A percentile compares a stretch with the other conserved stretches of the same genome.
These are phyloP conservation scores for Ceyx margarethae DNA, from an alignment of 2,113 vertebrate genomes.

Conservation along the genomic window DNA sequence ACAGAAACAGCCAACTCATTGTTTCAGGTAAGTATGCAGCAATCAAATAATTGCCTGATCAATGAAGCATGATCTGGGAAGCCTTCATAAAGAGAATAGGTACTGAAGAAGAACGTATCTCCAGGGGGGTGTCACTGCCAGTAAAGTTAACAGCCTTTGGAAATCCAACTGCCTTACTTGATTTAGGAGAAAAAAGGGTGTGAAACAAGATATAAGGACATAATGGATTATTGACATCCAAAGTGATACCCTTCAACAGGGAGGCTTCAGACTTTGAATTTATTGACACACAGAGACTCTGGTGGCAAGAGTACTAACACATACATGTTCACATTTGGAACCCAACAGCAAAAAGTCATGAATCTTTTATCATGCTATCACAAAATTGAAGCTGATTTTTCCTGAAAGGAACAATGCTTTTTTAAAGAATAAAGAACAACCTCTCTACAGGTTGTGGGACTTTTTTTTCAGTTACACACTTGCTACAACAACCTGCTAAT, in stretches of 20 bases:
- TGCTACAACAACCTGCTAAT: neutral
- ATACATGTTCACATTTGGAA: neutral
- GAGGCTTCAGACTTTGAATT: conserved; percentile 11
- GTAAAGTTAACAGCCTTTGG: conserved; percentile 32
- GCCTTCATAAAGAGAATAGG: conserved; percentile 63
- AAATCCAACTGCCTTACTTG: neutral
- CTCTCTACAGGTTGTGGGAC: neutral
- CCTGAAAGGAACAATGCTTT: neutral
- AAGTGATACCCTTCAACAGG: conserved; percentile 28
- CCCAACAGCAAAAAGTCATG: neutral
- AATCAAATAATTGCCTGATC: conserved; percentile 70
- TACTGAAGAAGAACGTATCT: conserved; percentile 26
- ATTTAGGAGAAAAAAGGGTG: conserved; percentile 40
- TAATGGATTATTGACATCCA: conserved; percentile 18
- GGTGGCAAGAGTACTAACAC: neutral
- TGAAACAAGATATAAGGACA: conserved; percentile 18
- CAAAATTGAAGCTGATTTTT: neutral
- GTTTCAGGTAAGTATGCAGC: conserved; percentile 49
- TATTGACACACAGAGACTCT: neutral
- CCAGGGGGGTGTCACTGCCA: neutral
- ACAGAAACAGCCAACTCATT: conserved; percentile 51
- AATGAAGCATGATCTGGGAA: conserved; percentile 56
- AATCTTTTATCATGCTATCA: conserved; percentile 16
- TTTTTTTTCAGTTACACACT: neutral
- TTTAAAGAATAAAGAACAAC: neutral